Evolutionary conservation across 2,113 vertebrate species (phyloP).

Genomic region (Phalacrocorax pelagicus): DNA sequence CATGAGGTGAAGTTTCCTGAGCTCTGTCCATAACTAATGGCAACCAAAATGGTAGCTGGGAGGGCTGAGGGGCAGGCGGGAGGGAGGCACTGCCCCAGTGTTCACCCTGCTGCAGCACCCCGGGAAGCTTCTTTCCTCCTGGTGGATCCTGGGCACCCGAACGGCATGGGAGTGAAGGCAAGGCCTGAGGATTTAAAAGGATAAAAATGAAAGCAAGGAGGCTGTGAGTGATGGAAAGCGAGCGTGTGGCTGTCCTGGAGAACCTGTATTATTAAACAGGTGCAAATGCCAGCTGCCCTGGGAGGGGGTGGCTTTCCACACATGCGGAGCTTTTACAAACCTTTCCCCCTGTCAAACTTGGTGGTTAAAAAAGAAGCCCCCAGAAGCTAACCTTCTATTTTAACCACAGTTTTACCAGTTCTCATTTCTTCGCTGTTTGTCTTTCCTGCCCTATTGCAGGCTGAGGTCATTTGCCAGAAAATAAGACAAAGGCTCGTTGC

Average conservation of each 20-base stretch:
- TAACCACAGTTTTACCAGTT: not conserved
- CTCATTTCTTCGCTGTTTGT: not conserved
- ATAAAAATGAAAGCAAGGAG: not conserved
- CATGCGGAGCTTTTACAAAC: not conserved
- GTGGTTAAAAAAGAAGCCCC: not conserved
- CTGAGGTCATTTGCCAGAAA: slow-evolving; percentile 13
- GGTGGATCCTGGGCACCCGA: not conserved
- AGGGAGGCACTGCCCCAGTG: not conserved
- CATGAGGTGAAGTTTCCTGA: not conserved
- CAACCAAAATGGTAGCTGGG: not conserved
- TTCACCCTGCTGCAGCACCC: not conserved
- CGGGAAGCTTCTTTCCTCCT: accelerated
- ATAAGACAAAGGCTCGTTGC: slow-evolving; percentile 37
- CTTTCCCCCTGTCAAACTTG: not conserved
- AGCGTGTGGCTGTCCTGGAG: accelerated
- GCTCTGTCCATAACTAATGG: not conserved
- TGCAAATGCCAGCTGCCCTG: not conserved
- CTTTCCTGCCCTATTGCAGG: not conserved
- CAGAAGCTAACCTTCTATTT: not conserved
- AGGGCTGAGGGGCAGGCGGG: not conserved
- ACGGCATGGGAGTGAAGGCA: not conserved
- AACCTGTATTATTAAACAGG: not conserved
- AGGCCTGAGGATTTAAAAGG: not conserved
- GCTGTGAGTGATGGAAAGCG: not conserved
- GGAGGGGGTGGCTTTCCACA: not conserved